Evolutionary conservation across 1,140 invertebrate species (phyloP), one percentile per base, ranked within the genome.

Genomic region (Phthorimaea operculella): DNA sequence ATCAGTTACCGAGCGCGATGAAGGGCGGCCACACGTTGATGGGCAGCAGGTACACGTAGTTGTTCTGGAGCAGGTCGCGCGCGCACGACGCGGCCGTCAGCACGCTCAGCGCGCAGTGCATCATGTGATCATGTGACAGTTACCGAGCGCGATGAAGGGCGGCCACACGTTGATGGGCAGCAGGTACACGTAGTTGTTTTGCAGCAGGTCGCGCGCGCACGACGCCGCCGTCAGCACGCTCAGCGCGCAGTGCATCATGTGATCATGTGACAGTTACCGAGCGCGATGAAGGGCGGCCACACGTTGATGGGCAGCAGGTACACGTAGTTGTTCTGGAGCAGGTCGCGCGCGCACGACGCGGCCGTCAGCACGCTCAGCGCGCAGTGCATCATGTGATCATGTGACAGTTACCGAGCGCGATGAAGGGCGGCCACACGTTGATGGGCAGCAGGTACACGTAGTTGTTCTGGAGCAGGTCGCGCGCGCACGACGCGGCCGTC

Each of bases 101-200:
- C 14, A 98, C 77, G 1, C 94, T 91, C 6, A 99, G 82, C 4
- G 94, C 79, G n/a, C 96, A 85, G 76, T 99, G 99, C 17, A n/a
- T n/a, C n/a, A n/a, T n/a, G n/a, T n/a, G n/a, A n/a, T n/a, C 6
- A 34, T 34, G 6, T 7, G 6, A 34, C 6, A 61, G 73, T 72
- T 47, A 63, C 97, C 98, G n/a, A n/a, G n/a, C n/a, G 95, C 91
- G 1, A 99, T 96, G 77, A 98, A 95, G 11, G 94, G 93, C 11
- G 93, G 91, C 91, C 94, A 96, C n/a, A 98, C 78, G 79, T 97
- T 98, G 33, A 98, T 92, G 8, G 92, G 92, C 86, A 98, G 92
- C 87, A 99, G 91, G 67, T 93, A 99, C 8, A 97, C 90, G 79
- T 97, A 99, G 87, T 99, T 94, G 70, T 99, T 98, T 74, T 93